Evolutionary conservation across 2,113 vertebrate species (phyloP).

Genomic region (Helogale parvula): DNA sequence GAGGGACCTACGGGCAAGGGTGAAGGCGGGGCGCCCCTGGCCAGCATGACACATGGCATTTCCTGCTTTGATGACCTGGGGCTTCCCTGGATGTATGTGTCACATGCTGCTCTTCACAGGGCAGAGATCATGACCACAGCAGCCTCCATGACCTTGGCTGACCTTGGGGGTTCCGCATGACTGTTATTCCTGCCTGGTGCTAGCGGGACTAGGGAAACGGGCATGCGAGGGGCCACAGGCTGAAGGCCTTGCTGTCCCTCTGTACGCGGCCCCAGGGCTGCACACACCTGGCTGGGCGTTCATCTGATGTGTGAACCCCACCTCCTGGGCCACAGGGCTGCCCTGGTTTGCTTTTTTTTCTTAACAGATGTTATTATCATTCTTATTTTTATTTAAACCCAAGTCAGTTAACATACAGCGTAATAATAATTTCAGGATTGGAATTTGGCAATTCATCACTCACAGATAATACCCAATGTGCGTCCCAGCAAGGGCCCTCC

Average conservation of each 20-base stretch:
- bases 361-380: no score
- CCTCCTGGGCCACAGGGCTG: background rate
- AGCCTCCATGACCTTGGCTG: background rate
- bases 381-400: no score
- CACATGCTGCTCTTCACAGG: background rate
- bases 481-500: no score
- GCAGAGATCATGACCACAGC: background rate
- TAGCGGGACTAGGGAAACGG: rapidly evolving
- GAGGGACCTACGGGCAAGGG: rapidly evolving
- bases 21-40: no score
- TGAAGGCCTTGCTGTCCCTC: background rate
- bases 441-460: no score
- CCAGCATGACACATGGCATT: background rate
- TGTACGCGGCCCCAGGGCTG: background rate
- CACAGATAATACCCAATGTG: no score
- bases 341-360: no score
- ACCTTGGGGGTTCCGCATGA: rapidly evolving
- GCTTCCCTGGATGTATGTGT: background rate
- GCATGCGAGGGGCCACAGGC: rapidly evolving
- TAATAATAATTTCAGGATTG: no score
- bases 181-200: no score
- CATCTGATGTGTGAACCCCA: slow-evolving; percentile 29
- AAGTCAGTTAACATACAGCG: no score
- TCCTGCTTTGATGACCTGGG: background rate
- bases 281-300: background rate